These are phyloP conservation scores for Andrena praecox DNA, from an alignment of 2,888 invertebrate species.

Conservation along the genomic window DNA sequence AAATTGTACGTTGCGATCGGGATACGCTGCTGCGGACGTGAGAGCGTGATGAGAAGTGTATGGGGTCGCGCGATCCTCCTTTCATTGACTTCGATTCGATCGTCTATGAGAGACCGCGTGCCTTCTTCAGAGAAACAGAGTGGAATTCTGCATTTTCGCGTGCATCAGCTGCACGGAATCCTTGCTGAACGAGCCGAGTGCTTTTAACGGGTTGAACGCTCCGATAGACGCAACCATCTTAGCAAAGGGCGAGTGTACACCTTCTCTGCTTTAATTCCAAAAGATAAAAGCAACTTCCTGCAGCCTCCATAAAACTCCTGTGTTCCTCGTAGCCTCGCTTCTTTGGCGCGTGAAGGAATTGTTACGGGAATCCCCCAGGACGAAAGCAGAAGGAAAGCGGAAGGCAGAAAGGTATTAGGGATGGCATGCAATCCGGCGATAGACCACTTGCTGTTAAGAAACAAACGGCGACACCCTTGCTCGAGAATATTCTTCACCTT, in stretches of 20 bases:
- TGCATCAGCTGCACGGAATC: neutral
- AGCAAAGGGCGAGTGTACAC: neutral
- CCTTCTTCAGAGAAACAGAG: neutral
- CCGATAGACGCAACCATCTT: neutral
- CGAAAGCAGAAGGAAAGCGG: too few relatives aligned
- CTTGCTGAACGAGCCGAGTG: slow-evolving; percentile 4
- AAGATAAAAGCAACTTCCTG: too few relatives aligned
- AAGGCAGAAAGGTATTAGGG: too few relatives aligned
- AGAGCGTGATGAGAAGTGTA: slow-evolving; percentile 1
- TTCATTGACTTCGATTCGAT: neutral
- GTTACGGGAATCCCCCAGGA: too few relatives aligned
- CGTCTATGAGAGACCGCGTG: neutral
- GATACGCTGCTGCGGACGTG: slow-evolving; percentile 64
- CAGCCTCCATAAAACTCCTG: too few relatives aligned
- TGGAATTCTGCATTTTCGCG: neutral
- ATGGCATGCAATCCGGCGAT: too few relatives aligned
- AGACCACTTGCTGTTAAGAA: neutral
- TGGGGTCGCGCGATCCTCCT: slow-evolving; percentile 6
- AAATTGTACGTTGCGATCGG: slow-evolving; percentile 74
- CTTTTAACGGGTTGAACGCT: neutral
- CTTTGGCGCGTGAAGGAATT: too few relatives aligned
- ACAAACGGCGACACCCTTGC: neutral
- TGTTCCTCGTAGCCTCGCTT: too few relatives aligned
- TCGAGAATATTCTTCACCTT: too few relatives aligned
- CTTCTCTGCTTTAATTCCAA: too few relatives aligned